These are phyloP conservation scores for Anagrus nilaparvatae DNA, from an alignment of 1,140 invertebrate species.

Conservation along the genomic window DNA sequence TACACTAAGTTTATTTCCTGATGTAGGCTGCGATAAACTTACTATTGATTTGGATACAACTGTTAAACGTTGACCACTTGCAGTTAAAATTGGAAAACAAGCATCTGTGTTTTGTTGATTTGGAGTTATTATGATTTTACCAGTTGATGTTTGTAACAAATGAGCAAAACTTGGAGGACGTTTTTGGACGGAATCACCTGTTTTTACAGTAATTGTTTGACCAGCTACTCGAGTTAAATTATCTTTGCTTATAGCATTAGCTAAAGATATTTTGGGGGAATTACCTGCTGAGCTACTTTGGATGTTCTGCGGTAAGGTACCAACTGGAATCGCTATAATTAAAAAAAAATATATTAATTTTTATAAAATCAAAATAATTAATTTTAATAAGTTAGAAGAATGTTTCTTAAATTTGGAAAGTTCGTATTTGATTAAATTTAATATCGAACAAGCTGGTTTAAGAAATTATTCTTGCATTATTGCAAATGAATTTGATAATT, in stretches of 20 bases:
- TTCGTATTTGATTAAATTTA: slow-evolving; percentile 24
- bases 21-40: slow-evolving; percentile 26
- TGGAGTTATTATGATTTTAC: slow-evolving; percentile 52
- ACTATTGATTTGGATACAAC: slow-evolving; percentile 45
- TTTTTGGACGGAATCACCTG: slow-evolving; percentile 41
- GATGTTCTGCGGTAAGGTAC: slow-evolving; percentile 34
- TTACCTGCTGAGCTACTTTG: slow-evolving; percentile 29
- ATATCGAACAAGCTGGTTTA: slow-evolving; percentile 35
- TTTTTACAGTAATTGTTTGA: slow-evolving; percentile 38
- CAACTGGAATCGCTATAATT: slow-evolving; percentile 41
- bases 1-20: slow-evolving; percentile 32
- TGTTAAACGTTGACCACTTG: slow-evolving; percentile 45
- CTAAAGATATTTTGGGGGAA: slow-evolving; percentile 38
- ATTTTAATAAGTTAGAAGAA: slow-evolving; percentile 12
- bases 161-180: slow-evolving; percentile 49
- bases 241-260: slow-evolving; percentile 33
- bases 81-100: slow-evolving; percentile 41
- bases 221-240: slow-evolving; percentile 31
- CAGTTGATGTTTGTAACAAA: slow-evolving; percentile 59
- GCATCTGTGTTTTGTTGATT: slow-evolving; percentile 39
- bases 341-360: slow-evolving; percentile 13
- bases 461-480: slow-evolving; percentile 34
- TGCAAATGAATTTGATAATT: slow-evolving; percentile 31
- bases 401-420: slow-evolving; percentile 36
- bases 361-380: no score